These are phyloP conservation scores for Valencia hispanica DNA, from an alignment of 2,797 vertebrate species.

Conservation along the genomic window DNA sequence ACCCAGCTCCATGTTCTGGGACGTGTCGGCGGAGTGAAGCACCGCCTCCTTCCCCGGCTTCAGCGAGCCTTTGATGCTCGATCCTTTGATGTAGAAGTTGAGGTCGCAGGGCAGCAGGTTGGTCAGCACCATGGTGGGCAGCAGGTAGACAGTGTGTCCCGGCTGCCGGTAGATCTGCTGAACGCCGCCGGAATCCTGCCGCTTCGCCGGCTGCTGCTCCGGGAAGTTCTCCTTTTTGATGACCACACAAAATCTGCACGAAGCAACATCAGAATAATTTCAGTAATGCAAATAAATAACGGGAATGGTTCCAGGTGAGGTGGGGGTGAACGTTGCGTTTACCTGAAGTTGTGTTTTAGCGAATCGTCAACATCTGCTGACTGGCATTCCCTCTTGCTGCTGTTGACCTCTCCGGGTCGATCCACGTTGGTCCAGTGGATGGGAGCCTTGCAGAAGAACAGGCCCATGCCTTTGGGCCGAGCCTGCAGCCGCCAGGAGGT, in stretches of 20 bases:
- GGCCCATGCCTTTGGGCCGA: constrained; percentile 91
- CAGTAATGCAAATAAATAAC: background rate
- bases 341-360: constrained; percentile 91
- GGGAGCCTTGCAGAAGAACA: constrained; percentile 95
- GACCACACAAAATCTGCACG: constrained; percentile 91
- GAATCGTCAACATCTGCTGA: constrained; percentile 89
- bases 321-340: background rate
- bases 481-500: constrained; percentile 97
- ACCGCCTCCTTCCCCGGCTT: constrained; percentile 93
- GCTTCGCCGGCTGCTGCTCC: constrained; percentile 92
- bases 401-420: constrained; percentile 87
- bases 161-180: constrained; percentile 97
- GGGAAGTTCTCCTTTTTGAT: constrained; percentile 98
- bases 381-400: constrained; percentile 95
- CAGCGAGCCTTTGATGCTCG: constrained; percentile 87
- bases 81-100: constrained; percentile 92
- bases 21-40: constrained; percentile 91
- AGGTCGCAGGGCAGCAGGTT: constrained; percentile 96
- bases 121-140: constrained; percentile 93
- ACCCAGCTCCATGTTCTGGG: constrained; percentile 97
- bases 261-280: background rate
- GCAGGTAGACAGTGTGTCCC: constrained; percentile 92
- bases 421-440: constrained; percentile 97
- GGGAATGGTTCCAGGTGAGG: background rate
- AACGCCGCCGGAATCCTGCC: constrained; percentile 83